These are phyloP conservation scores for Anolis carolinensis DNA, from an alignment of 2,113 vertebrate genomes.

Conservation along the genomic window DNA sequence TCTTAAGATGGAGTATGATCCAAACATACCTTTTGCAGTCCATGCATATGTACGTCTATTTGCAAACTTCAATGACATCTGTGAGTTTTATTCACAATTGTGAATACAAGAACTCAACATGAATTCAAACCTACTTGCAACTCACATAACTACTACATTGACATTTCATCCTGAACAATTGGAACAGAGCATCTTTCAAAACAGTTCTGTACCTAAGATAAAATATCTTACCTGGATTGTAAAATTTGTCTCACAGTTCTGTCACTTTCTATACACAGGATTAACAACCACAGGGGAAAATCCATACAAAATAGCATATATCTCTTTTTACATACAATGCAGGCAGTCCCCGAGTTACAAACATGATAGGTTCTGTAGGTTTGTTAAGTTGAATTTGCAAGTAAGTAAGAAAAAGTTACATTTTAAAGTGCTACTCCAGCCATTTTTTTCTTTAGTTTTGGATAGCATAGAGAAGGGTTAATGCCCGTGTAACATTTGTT, in stretches of 20 bases:
- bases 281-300: neutral
- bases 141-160: neutral
- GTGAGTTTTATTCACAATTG: neutral
- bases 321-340: neutral
- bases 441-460: too few relatives aligned
- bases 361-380: too few relatives aligned
- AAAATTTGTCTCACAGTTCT: neutral
- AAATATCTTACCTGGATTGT: neutral
- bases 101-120: neutral
- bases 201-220: constrained; percentile 15
- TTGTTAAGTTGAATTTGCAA: too few relatives aligned
- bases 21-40: neutral
- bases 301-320: neutral
- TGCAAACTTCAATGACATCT: neutral
- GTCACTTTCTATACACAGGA: neutral
- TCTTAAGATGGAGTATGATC: neutral
- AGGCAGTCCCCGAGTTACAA: neutral
- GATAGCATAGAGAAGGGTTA: too few relatives aligned
- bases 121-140: neutral
- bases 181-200: constrained; percentile 23
- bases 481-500: too few relatives aligned
- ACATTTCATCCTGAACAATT: neutral
- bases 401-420: too few relatives aligned
- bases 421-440: too few relatives aligned
- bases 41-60: neutral